These are phyloP conservation scores for Astropecten irregularis DNA, from an alignment of 53 echinoderm and acorn worm species.

Conservation along the genomic window DNA sequence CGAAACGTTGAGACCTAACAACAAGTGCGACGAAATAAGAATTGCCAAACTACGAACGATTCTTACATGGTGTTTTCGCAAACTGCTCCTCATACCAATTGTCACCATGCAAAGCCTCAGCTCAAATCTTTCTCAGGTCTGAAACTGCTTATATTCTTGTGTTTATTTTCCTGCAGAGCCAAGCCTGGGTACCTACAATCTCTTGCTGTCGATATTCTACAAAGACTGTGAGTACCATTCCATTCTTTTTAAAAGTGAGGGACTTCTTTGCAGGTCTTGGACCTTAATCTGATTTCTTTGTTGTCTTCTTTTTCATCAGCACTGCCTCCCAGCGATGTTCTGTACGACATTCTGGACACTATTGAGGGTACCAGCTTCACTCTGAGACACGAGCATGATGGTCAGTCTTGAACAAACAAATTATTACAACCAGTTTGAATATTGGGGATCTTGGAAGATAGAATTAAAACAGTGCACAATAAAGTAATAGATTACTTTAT, in stretches of 20 bases:
- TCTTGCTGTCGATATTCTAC: conserved; percentile 71
- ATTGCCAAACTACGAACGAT: too few relatives aligned
- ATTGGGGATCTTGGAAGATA: too few relatives aligned
- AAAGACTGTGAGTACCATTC: conserved; percentile 76
- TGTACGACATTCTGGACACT: conserved; percentile 92
- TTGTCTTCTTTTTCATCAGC: conserved; percentile 10
- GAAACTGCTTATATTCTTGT: too few relatives aligned
- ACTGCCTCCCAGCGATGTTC: conserved; percentile 78
- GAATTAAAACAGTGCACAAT: too few relatives aligned
- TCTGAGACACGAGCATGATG: conserved; percentile 72
- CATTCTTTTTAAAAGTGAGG: neutral
- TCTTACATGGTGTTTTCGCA: too few relatives aligned
- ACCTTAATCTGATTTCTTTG: neutral
- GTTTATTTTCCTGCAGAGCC: conserved; percentile 67
- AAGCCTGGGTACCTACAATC: conserved; percentile 79
- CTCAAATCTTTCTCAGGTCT: too few relatives aligned
- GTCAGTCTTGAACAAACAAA: too few relatives aligned
- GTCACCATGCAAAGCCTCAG: too few relatives aligned
- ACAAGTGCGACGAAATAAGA: too few relatives aligned
- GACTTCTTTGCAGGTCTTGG: neutral
- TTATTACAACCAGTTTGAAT: neutral
- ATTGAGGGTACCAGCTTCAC: conserved; percentile 75
- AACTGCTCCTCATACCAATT: too few relatives aligned
- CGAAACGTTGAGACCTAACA: too few relatives aligned
- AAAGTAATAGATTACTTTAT: too few relatives aligned